Conservation (phyloP, 1,140 invertebrate species). For the Tetramorium simillimum region DNA sequence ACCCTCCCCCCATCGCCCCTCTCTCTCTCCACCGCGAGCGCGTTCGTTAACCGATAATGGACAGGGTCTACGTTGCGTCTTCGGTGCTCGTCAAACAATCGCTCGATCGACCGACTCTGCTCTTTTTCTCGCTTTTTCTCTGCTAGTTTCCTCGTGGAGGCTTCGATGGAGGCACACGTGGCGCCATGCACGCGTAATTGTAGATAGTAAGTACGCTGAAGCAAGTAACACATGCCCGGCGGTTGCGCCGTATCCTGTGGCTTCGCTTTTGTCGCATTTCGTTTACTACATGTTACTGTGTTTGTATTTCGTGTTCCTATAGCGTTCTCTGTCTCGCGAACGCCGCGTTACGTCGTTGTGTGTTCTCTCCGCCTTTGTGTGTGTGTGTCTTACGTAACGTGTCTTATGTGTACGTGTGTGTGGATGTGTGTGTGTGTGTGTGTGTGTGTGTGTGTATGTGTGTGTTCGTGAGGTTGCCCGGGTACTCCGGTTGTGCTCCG, state of each 20-base stretch:
- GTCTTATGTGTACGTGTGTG: conserved; percentile 21
- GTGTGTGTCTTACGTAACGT: background rate
- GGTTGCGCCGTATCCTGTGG: conserved; percentile 21
- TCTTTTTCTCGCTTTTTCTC: conserved; percentile 39
- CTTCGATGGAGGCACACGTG: conserved; percentile 53
- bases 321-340: background rate
- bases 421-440: no score
- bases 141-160: conserved; percentile 52
- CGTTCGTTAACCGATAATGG: conserved; percentile 6
- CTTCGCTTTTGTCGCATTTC: conserved; percentile 56
- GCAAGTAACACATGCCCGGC: conserved; percentile 66
- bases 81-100: background rate
- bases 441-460: no score
- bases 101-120: background rate
- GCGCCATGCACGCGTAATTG: conserved; percentile 44
- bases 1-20: no score
- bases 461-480: conserved; percentile 33
- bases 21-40: background rate
- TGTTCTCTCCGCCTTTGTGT: background rate
- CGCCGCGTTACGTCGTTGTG: conserved; percentile 39
- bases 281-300: conserved; percentile 27
- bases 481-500: conserved; percentile 5
- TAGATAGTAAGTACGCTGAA: conserved; percentile 73
- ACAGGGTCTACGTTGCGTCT: conserved; percentile 6
- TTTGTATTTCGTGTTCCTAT: conserved; percentile 40